Evolutionary conservation across 53 echinoderm and acorn worm species (phyloP), one percentile per base, ranked within the genome.

Genomic region (Hippasteria phrygiana): DNA sequence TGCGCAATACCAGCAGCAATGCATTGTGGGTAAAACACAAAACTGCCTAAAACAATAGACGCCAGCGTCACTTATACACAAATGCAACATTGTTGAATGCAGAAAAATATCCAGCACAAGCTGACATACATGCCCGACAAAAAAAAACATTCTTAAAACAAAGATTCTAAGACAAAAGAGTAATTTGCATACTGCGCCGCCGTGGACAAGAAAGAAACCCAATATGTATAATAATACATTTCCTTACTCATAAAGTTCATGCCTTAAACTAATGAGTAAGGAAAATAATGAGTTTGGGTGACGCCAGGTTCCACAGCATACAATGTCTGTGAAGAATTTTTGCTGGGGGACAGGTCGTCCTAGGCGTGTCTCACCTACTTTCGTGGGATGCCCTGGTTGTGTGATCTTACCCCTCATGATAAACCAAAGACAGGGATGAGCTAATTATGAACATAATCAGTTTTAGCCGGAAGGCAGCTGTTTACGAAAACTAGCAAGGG

Each of bases 211-310:
- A 72, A 72, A 14, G 40, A 11, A 41, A 40, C 40, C n/a, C 37
- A 1, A 20, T 20, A 12, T 22, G 22, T 72, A 0, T 0, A n/a
- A 72, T 72, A n/a, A 42, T 41, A 5, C 24, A 17, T 1, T 4
- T 72, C 41, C 41, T n/a, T 5, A 28, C 28, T 0, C 0, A 0
- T 13, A 6, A 12, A 34, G 0, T 37, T 95, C 42, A 93, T 95
- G 97, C 97, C 97, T 97, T 95, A 97, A 97, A 97, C 95, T 95
- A 97, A 97, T 97, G 95, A 97, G 97, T 95, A 97, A 97, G 97
- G 97, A 97, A 97, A 97, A 97, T 97, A 97, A 95, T 92, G 97
- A 93, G 90, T 89, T 79, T 93, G 94, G 94, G 96, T 96, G 93
- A 94, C 88, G 84, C 96, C 94, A 94, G 96, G 93, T 78, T 93